Percentiles rank a stretch among this genome's conserved stretches.
These are phyloP conservation scores for Lagothrix lagotricha DNA, from an alignment of 2,797 vertebrate genomes.

Conservation along the genomic window DNA sequence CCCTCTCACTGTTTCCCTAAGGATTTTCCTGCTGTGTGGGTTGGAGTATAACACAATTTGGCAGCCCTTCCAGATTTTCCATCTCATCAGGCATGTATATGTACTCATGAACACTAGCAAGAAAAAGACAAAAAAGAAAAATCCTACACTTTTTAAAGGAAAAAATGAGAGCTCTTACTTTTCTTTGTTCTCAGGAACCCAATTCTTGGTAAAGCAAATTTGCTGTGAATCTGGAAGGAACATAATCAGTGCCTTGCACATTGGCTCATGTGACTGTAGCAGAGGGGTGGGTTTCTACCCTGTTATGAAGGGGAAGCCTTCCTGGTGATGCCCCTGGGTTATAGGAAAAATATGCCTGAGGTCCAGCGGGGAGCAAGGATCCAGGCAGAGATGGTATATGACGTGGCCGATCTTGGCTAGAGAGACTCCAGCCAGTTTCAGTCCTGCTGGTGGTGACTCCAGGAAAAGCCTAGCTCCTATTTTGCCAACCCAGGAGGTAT, in stretches of 20 bases:
- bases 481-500: background rate
- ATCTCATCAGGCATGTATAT: background rate
- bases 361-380: background rate
- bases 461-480: background rate
- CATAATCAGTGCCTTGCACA: background rate
- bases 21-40: background rate
- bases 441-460: background rate
- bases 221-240: background rate
- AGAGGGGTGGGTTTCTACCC: no score
- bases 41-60: background rate
- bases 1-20: background rate
- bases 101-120: background rate
- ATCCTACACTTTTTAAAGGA: background rate
- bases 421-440: background rate
- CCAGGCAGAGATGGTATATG: accelerated
- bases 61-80: background rate
- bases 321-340: background rate
- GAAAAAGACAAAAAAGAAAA: background rate
- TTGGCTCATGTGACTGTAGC: background rate
- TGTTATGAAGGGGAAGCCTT: background rate
- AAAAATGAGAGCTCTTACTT: background rate
- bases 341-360: no score
- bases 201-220: background rate
- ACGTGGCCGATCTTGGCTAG: accelerated
- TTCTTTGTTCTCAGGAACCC: background rate